These are phyloP conservation scores for Papilio polytes DNA, from an alignment of 1,140 invertebrate species.

Conservation along the genomic window DNA sequence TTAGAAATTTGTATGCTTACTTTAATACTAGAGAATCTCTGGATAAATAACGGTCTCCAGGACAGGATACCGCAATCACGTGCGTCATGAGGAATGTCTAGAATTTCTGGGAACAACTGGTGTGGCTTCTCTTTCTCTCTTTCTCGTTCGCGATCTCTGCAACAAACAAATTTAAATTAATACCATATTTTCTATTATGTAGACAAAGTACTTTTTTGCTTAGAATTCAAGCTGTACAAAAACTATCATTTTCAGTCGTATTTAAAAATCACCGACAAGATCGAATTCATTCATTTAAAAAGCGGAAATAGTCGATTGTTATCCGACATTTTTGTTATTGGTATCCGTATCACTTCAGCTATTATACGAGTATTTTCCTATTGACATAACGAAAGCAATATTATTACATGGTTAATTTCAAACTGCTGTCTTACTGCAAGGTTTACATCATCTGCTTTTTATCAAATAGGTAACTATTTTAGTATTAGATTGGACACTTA, in stretches of 20 bases:
- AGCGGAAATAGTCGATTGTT: constrained; percentile 18
- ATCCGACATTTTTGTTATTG: not conserved
- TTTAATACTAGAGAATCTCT: constrained; percentile 93
- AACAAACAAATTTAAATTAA: constrained; percentile 41
- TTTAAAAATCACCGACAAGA: constrained; percentile 14
- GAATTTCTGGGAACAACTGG: constrained; percentile 84
- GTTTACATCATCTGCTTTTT: not conserved
- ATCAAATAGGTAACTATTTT: too few relatives aligned
- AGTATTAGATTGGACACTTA: too few relatives aligned
- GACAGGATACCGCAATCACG: constrained; percentile 93
- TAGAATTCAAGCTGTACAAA: not conserved
- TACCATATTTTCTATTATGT: not conserved
- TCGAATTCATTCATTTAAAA: not conserved
- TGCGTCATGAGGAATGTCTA: constrained; percentile 86
- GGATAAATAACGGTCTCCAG: constrained; percentile 91
- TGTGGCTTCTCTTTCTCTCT: constrained; percentile 85
- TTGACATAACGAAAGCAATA: not conserved
- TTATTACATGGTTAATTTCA: not conserved
- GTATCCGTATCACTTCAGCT: not conserved
- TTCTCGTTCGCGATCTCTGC: constrained; percentile 78
- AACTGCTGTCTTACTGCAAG: not conserved
- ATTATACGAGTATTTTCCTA: not conserved
- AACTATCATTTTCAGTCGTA: not conserved
- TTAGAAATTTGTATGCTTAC: constrained; percentile 73
- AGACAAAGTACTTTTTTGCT: not conserved